These are phyloP conservation scores for Neoascia interrupta DNA, from an alignment of 2,888 invertebrate genomes.

Conservation along the genomic window DNA sequence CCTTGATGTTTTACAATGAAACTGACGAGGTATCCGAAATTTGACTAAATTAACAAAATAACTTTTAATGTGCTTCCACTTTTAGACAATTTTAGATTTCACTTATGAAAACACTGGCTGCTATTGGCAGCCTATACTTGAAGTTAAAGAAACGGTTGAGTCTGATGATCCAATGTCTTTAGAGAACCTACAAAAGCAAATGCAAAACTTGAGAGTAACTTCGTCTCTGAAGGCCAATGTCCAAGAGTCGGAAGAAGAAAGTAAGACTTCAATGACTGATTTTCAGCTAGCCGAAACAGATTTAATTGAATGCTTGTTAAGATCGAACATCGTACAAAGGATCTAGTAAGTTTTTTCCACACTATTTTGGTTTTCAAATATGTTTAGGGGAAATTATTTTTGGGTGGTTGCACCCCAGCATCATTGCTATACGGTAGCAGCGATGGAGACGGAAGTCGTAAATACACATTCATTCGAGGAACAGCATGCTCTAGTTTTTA, in stretches of 20 bases:
- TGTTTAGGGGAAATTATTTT: too few relatives aligned
- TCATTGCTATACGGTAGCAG: too few relatives aligned
- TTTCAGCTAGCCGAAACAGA: slow-evolving; percentile 92
- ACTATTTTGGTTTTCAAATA: not conserved
- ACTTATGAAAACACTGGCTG: slow-evolving; percentile 85
- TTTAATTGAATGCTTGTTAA: slow-evolving; percentile 85
- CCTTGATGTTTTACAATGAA: slow-evolving; percentile 87
- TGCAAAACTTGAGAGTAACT: slow-evolving; percentile 77
- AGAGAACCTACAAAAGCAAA: slow-evolving; percentile 82
- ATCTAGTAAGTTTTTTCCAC: slow-evolving; percentile 81
- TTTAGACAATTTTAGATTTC: slow-evolving; percentile 83
- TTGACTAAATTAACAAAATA: too few relatives aligned
- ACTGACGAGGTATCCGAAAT: slow-evolving; percentile 87
- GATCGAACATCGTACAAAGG: slow-evolving; percentile 89
- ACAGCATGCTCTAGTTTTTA: too few relatives aligned
- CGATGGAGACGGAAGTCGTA: too few relatives aligned
- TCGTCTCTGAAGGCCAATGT: slow-evolving; percentile 75
- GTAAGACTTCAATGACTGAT: slow-evolving; percentile 88
- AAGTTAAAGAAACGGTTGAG: slow-evolving; percentile 76
- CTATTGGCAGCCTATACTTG: slow-evolving; percentile 83
- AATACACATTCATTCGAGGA: too few relatives aligned
- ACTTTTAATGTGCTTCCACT: not conserved
- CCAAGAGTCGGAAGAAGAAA: slow-evolving; percentile 78
- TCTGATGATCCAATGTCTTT: slow-evolving; percentile 77
- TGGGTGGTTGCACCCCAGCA: too few relatives aligned